Evolutionary conservation across 2,113 vertebrate species (phyloP), one percentile per base, ranked within the genome.

Genomic region (Damaliscus lunatus): DNA sequence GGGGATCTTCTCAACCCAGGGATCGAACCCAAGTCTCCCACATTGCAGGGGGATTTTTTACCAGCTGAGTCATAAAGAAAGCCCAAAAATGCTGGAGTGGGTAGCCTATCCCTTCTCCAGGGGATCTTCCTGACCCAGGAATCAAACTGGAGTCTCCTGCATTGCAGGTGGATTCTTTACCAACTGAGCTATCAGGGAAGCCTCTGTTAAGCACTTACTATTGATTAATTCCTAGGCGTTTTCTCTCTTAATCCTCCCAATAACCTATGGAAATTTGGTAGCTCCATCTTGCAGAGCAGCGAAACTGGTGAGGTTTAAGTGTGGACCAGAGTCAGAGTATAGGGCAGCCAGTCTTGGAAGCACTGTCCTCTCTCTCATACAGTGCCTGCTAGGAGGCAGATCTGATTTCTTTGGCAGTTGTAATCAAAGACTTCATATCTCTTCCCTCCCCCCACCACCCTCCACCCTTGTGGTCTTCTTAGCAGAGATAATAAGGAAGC

Each of bases 191-290:
- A 74, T 40, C 67, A 40, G n/a, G 67, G n/a, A 74, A 74, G 10
- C 10, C 67, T 71, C 19, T 74, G 67, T 40, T 74, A 40, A 43
- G 71, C 23, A 62, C 33, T 85, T 88, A 15, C 3, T 52, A 31
- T 84, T 55, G 53, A 67, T 86, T 48, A 62, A 88, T 88, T 52
- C 50, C n/a, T 55, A 8, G 23, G 40, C 7, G n/a, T 84, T 94
- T 87, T 96, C 80, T 77, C 95, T 48, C 62, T 82, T 50, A 55
- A 93, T 55, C 43, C 8, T 82, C 84, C 62, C 33, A 87, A 36
- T 19, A 82, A 59, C 6, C 36, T 10, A 8, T 2, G 31, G 57
- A 94, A 11, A 8, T 80, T 43, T 93, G n/a, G 50, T 17, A 48
- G 27, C 14, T 77, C 46, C 86, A n/a, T 90, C 67, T 82, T 74